phyloP scores from a whole-genome alignment of 2,113 vertebrate genomes.

The Ibidorhyncha struthersii region DNA sequence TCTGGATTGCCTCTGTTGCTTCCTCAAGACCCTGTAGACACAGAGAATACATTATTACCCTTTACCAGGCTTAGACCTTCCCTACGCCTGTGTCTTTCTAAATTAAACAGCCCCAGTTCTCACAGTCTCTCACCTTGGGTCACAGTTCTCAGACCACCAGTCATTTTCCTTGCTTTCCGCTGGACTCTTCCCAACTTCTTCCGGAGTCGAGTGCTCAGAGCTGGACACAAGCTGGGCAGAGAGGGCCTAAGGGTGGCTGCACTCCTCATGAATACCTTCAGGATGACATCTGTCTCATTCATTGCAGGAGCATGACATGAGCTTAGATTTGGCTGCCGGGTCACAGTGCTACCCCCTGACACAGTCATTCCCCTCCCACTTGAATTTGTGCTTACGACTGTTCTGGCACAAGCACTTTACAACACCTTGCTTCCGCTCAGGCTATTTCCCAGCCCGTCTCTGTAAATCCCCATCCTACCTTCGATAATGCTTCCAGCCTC shows the following conservation, averaged over 20 bases:
- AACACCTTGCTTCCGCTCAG: background rate
- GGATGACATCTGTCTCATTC: background rate
- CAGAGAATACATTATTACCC: background rate
- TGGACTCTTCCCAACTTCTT: background rate
- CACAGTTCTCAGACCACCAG: background rate
- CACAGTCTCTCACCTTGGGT: background rate
- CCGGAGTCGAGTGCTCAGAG: background rate
- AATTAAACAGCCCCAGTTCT: background rate
- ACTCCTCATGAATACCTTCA: background rate
- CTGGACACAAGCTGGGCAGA: background rate
- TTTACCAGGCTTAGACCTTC: background rate
- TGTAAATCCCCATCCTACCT: background rate
- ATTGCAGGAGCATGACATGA: background rate
- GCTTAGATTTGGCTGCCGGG: background rate
- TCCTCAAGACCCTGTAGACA: background rate
- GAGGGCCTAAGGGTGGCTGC: background rate
- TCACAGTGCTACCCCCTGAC: background rate
- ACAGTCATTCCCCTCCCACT: background rate
- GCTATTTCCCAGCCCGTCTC: background rate
- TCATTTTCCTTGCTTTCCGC: background rate
- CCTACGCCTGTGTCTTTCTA: background rate
- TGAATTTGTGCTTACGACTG: background rate
- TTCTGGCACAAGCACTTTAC: background rate
- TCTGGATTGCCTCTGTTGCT: background rate
- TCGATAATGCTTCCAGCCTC: background rate